A percentile compares a stretch with the other conserved stretches of the same genome.
phyloP scores from a whole-genome alignment of 2,113 vertebrate genomes.

The Oreotrochilus melanogaster region DNA sequence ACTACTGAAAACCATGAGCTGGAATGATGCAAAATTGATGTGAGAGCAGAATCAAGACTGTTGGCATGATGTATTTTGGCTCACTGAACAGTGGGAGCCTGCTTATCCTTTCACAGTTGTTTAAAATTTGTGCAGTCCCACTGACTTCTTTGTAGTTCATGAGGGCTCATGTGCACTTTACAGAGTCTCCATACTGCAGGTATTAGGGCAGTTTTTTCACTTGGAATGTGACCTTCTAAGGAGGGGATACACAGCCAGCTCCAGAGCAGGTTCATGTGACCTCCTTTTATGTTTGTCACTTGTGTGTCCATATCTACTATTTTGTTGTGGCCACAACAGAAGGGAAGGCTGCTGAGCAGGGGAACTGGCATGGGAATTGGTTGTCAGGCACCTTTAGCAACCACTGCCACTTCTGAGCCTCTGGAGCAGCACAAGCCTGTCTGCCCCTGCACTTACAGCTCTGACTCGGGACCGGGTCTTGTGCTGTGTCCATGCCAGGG shows the following conservation, averaged over 20 bases:
- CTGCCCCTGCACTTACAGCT: neutral
- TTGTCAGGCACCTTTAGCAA: neutral
- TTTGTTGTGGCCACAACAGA: neutral
- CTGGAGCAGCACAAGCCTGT: neutral
- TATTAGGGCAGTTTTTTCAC: neutral
- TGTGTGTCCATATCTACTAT: neutral
- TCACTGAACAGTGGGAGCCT: neutral
- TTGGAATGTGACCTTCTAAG: neutral
- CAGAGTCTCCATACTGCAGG: neutral
- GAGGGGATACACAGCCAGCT: neutral
- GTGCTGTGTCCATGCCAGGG: neutral
- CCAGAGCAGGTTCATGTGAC: neutral
- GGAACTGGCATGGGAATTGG: neutral
- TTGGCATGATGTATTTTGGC: slow-evolving; percentile 1
- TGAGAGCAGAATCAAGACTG: slow-evolving; percentile 26
- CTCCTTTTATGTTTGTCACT: neutral
- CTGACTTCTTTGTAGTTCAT: neutral
- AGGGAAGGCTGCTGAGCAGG: neutral
- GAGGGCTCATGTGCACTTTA: neutral
- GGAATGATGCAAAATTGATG: slow-evolving; percentile 40
- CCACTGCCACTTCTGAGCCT: neutral
- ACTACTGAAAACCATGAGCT: slow-evolving; percentile 12
- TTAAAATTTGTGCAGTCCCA: neutral
- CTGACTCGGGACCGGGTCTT: neutral
- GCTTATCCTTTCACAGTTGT: neutral